phyloP scores from a whole-genome alignment of 2,888 invertebrate genomes.

The Heteropelma amictum region DNA sequence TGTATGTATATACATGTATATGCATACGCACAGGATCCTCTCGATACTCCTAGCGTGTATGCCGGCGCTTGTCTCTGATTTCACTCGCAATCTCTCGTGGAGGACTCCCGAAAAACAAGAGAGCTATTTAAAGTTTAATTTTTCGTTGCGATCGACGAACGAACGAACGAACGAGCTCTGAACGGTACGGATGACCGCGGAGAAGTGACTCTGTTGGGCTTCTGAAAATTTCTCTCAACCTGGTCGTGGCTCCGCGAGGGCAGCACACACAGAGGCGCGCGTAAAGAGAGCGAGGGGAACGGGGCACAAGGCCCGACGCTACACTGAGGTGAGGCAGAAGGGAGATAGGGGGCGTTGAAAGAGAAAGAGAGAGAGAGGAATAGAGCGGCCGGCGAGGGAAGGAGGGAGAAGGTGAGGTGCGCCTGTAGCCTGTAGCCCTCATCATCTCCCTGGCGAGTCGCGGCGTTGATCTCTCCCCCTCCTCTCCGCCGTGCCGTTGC shows the following conservation, averaged over 20 bases:
- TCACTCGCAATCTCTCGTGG: not conserved
- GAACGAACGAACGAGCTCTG: slow-evolving; percentile 51
- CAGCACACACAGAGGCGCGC: not conserved
- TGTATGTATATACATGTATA: not conserved
- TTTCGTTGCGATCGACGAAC: slow-evolving; percentile 5
- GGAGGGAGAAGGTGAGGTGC: slow-evolving; percentile 22
- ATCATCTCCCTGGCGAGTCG: slow-evolving; percentile 61
- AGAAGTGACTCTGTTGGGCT: slow-evolving; percentile 66
- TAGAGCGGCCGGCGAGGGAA: slow-evolving; percentile 17
- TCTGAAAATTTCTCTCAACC: slow-evolving; percentile 71
- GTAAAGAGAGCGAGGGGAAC: slow-evolving; percentile 1
- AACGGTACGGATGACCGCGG: slow-evolving; percentile 62
- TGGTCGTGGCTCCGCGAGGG: slow-evolving; percentile 48
- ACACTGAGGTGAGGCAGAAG: slow-evolving; percentile 12
- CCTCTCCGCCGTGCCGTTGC: not conserved
- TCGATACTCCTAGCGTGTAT: too few species aligned
- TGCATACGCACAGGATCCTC: too few species aligned
- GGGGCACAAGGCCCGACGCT: slow-evolving; percentile 27
- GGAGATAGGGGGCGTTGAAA: not conserved
- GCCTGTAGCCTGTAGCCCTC: slow-evolving; percentile 62
- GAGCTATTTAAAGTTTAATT: not conserved
- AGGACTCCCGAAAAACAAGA: not conserved
- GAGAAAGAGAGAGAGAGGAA: slow-evolving; percentile 4
- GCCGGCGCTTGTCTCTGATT: too few species aligned
- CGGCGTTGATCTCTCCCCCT: slow-evolving; percentile 32